Base-by-base conservation (phyloP, 2,888 invertebrate species). In the Plebejus anna region DNA sequence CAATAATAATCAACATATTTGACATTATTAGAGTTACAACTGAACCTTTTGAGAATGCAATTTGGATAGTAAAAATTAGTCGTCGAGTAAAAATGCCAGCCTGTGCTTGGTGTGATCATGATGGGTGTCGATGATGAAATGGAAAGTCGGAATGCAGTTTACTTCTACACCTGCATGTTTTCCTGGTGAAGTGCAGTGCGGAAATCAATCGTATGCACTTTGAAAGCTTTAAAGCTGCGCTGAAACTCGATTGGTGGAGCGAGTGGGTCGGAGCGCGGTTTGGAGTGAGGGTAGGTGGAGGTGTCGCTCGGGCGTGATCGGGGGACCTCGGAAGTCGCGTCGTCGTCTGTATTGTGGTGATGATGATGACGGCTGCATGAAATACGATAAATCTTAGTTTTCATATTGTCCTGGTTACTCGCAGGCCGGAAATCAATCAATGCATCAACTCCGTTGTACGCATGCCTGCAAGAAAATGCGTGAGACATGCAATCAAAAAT, bases 181-280 rank as follows among this genome's bases (percentile, higher is more conserved):
- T 36, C 66, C 66, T 66, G 16, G 32, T 36, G 66, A 66, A 66
- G 13, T 66, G 32, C 66, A 66, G 13, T 32, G 32, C 32, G 66
- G 36, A 66, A 66, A 66, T 66, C 66, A 66, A 66, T 66, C 13
- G 32, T 36, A 36, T 66, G 66, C 66, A 66, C 66, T 66, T 32
- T 5, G 32, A 32, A 11, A 66, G 32, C 13, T 66, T 61, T 13
- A 66, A 66, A 32, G 32, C 16, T 36, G 66, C 32, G 32, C 66
- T 59, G 59, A 11, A 36, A 32, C 16, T 28, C 2, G 66, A 66
- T 66, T 36, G 66, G 66, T 13, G 16, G 66, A 66, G 32, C 66
- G 28, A 66, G 66, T 16, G 66, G 66, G 61, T 11, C 2, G 22
- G 11, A 22, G 11, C 55, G 13, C 11, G 28, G 28, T 28, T 11